Evolutionary conservation across 2,797 vertebrate genomes (phyloP).

Genomic region (Pseudochaenichthys georgianus): DNA sequence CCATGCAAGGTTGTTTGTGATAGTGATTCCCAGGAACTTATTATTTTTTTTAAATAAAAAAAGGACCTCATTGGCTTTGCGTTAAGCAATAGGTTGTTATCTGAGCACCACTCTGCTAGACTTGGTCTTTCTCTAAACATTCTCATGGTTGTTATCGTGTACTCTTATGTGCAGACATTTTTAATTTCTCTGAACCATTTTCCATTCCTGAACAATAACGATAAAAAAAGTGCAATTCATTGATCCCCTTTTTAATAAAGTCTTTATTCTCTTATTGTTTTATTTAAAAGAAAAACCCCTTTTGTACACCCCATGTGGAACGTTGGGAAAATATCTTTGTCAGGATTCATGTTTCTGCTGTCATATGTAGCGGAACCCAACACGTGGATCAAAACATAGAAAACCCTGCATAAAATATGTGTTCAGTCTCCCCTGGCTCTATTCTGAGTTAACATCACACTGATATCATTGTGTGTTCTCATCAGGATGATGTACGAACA

Average conservation of each 20-base stretch:
- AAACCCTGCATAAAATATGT: not conserved
- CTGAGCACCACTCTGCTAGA: too few relatives aligned
- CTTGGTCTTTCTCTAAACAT: too few relatives aligned
- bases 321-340: not conserved
- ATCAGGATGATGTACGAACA: constrained; percentile 27
- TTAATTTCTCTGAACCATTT: not conserved
- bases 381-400: not conserved
- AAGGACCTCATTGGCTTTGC: too few relatives aligned
- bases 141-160: not conserved
- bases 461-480: constrained; percentile 15
- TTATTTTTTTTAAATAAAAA: too few relatives aligned
- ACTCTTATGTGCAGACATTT: not conserved
- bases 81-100: too few relatives aligned
- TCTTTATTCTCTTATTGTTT: not conserved
- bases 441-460: constrained; percentile 40
- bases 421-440: constrained; percentile 18
- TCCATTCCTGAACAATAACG: not conserved
- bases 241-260: not conserved
- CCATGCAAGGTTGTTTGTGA: too few relatives aligned
- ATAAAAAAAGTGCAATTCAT: not conserved
- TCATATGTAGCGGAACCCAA: not conserved
- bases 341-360: not conserved
- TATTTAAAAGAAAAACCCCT: not conserved
- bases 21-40: too few relatives aligned
- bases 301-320: not conserved